Conservation (phyloP, 1,140 invertebrate species). For the Carposina sasakii region DNA sequence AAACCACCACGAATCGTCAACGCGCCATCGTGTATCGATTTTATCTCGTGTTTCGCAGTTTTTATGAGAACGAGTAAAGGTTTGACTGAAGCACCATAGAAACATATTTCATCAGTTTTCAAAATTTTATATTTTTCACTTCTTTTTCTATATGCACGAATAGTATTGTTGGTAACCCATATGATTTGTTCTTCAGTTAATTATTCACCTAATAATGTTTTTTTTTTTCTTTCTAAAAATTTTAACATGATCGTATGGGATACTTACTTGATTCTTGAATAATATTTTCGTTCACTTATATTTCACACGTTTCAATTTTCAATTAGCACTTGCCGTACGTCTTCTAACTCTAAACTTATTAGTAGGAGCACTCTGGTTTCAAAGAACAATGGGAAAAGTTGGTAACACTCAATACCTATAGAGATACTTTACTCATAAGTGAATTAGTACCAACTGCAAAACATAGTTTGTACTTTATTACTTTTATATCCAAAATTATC, state of each 20-base stretch:
- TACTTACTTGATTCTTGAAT: slow-evolving; percentile 27
- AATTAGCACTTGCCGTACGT: slow-evolving; percentile 25
- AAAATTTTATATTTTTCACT: slow-evolving; percentile 32
- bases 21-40: slow-evolving; percentile 59
- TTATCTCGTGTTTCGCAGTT: slow-evolving; percentile 49
- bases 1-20: slow-evolving; percentile 55
- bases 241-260: slow-evolving; percentile 41
- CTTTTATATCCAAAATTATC: too few relatives aligned
- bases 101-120: slow-evolving; percentile 35
- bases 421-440: too few relatives aligned
- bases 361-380: too few relatives aligned
- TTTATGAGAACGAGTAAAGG: slow-evolving; percentile 56
- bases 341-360: too few relatives aligned
- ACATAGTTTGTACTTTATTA: too few relatives aligned
- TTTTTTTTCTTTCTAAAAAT: slow-evolving; percentile 12
- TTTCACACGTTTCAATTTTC: slow-evolving; percentile 14
- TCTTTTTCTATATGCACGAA: slow-evolving; percentile 38
- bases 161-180: slow-evolving; percentile 43
- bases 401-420: too few relatives aligned
- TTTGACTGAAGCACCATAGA: slow-evolving; percentile 59
- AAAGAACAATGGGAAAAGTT: too few relatives aligned
- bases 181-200: slow-evolving; percentile 30
- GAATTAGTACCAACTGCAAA: too few relatives aligned
- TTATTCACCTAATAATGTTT: not conserved
- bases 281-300: slow-evolving; percentile 14